phyloP scores from a whole-genome alignment of 2,888 invertebrate species.

The Plebejus melissa region DNA sequence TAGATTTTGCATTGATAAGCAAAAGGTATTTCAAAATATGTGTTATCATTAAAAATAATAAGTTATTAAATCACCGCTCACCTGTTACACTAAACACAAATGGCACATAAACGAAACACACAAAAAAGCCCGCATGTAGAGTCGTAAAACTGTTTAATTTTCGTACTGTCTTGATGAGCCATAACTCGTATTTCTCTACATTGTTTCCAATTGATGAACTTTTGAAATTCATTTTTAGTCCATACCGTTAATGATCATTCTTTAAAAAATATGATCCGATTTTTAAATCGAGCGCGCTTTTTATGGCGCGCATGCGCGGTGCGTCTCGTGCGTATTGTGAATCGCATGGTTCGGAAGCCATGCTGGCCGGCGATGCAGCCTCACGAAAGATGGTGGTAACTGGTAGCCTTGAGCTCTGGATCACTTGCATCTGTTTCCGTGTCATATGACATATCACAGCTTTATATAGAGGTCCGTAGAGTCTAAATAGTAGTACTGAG shows the following conservation, averaged over 20 bases:
- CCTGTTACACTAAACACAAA: constrained; percentile 57
- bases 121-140: constrained; percentile 61
- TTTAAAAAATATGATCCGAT: not conserved
- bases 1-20: no score
- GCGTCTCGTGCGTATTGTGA: constrained; percentile 50
- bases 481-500: not conserved
- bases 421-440: constrained; percentile 2
- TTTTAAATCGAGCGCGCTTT: constrained; percentile 36
- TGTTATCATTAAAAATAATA: not conserved
- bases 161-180: constrained; percentile 48
- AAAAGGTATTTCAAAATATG: not conserved
- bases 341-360: constrained; percentile 46
- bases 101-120: constrained; percentile 59
- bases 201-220: not conserved
- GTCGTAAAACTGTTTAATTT: constrained; percentile 45
- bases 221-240: not conserved
- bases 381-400: constrained; percentile 40
- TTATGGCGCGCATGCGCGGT: constrained; percentile 63
- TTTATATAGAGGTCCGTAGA: not conserved
- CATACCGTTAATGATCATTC: not conserved
- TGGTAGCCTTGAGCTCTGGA: constrained; percentile 25
- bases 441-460: not conserved
- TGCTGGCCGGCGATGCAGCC: constrained; percentile 50
- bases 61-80: constrained; percentile 37
- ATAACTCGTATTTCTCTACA: constrained; percentile 27